Conservation (phyloP, 2,888 invertebrate species). For the Dascillus cervinus region DNA sequence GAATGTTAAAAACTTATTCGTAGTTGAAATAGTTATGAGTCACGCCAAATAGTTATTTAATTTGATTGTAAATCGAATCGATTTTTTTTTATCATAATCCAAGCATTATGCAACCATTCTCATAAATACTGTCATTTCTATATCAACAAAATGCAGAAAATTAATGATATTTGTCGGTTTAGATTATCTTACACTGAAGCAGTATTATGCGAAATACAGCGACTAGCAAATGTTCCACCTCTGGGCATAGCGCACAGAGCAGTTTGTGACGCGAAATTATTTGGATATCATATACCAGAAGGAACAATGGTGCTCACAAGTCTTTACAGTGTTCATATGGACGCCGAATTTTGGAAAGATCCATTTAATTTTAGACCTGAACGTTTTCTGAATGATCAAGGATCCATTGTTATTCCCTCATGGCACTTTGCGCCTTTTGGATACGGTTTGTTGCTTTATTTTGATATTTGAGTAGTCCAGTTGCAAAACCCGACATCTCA, state of each 20-base stretch:
- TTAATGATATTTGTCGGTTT: conserved; percentile 15
- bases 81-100: too few relatives aligned
- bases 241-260: conserved; percentile 49
- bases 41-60: too few relatives aligned
- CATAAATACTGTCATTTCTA: too few relatives aligned
- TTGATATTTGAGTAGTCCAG: background rate
- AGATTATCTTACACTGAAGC: conserved; percentile 43
- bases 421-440: conserved; percentile 59
- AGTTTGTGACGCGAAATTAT: conserved; percentile 37
- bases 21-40: too few relatives aligned
- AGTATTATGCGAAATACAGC: conserved; percentile 46
- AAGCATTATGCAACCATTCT: too few relatives aligned
- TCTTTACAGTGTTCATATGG: conserved; percentile 55
- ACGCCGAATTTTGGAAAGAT: conserved; percentile 50
- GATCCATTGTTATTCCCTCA: conserved; percentile 41
- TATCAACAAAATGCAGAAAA: background rate
- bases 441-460: conserved; percentile 44
- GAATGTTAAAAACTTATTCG: too few relatives aligned
- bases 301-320: conserved; percentile 52
- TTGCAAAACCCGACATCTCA: too few relatives aligned
- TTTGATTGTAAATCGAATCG: too few relatives aligned
- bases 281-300: conserved; percentile 46
- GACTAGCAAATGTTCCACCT: conserved; percentile 46
- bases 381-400: conserved; percentile 52
- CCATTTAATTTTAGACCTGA: conserved; percentile 56